A percentile compares a stretch with the other conserved stretches of the same genome.
Evolutionary conservation across 2,113 vertebrate genomes (phyloP).

Genomic region (Chaenocephalus aceratus): DNA sequence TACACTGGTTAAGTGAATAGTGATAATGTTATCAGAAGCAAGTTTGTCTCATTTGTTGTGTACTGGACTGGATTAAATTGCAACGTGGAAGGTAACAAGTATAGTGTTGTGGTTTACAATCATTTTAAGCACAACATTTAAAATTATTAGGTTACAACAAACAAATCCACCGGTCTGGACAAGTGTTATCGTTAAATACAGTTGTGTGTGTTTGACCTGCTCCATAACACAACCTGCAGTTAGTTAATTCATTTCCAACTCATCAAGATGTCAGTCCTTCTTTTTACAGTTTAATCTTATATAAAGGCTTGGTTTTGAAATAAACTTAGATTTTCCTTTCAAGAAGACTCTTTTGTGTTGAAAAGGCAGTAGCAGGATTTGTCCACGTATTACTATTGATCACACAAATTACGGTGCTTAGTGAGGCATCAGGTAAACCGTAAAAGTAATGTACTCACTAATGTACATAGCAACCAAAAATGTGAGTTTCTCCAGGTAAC

Average conservation of each 20-base stretch:
- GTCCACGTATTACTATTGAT: not conserved
- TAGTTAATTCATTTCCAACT: conserved; percentile 5
- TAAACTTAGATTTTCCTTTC: conserved; percentile 68
- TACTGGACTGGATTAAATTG: not conserved
- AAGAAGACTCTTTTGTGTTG: conserved; percentile 46
- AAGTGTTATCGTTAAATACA: conserved; percentile 19
- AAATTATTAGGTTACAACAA: conserved; percentile 2
- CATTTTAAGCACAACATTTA: not conserved
- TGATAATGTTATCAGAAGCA: not conserved
- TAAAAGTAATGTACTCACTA: not conserved
- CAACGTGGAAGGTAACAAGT: not conserved
- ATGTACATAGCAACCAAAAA: conserved; percentile 31
- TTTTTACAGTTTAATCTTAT: conserved; percentile 43
- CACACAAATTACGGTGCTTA: not conserved
- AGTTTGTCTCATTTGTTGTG: conserved; percentile 1
- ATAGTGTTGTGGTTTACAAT: conserved; percentile 12
- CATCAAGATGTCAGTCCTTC: conserved; percentile 17
- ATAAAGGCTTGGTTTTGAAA: conserved; percentile 68
- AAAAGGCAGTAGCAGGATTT: not conserved
- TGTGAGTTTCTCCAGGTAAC: conserved; percentile 14
- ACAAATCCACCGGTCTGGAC: not conserved
- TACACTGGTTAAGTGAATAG: no score
- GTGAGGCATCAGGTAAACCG: not conserved
- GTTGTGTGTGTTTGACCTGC: conserved; percentile 19
- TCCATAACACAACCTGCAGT: conserved; percentile 22